Evolutionary conservation across 2,797 vertebrate genomes (phyloP), one percentile per base, ranked within the genome.

Genomic region (Sphaeramia orbicularis): DNA sequence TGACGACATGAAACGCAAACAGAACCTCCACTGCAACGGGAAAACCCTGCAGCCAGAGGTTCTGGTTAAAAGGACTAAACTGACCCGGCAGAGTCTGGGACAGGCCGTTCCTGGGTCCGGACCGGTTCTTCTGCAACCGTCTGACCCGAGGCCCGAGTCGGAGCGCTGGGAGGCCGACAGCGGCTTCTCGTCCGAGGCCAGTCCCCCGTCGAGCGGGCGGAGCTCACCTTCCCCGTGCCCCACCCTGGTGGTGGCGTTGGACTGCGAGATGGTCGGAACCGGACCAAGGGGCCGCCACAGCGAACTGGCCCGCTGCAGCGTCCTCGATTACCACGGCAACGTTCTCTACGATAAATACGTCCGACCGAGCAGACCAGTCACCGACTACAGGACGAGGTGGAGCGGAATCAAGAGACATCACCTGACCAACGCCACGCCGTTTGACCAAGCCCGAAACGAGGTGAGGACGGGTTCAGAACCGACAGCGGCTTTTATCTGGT

Each of bases 241-340:
- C 4, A 0, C 48, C 30, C 37, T 92, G 47, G 60, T 93, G 0
- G 95, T 99, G 81, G 95, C 97, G 1, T 56, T 99, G 7, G 97
- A 99, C 92, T 99, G 98, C 14, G 97, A 99, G 90, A 99, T 99
- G 98, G 97, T 99, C 43, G 98, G 98, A 61, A 98, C 97, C 0
- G 98, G 98, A 0, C 96, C 95, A 0, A 76, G 87, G 0, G 97
- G 95, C 4, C 84, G 80, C 44, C 88, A 83, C 67, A 96, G 94
- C 0, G 97, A 97, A 89, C 76, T 99, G 79, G 98, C 96, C 0
- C 96, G 97, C 10, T 99, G 97, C 86, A 96, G 96, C 0, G 88
- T 99, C 42, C 89, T 99, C 21, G 94, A 92, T 78, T 99, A 99
- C 3, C 71, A 93, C 0, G 97, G 97, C 0, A 91, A 93, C 0